These are phyloP conservation scores for Poecilia latipinna DNA, from an alignment of 2,113 vertebrate species.

Conservation along the genomic window DNA sequence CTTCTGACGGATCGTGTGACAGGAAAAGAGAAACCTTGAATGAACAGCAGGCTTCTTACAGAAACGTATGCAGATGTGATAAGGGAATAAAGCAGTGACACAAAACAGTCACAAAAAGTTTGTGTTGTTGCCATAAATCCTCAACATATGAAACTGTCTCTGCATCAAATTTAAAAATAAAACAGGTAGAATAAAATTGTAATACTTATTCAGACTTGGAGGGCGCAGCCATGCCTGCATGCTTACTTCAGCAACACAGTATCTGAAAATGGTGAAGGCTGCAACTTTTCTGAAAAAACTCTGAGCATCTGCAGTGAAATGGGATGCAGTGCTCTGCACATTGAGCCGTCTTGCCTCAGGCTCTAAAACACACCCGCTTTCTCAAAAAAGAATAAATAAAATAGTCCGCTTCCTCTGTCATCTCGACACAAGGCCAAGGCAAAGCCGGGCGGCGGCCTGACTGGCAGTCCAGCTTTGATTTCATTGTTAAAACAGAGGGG, in stretches of 20 bases:
- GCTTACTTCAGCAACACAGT: slow-evolving; percentile 26
- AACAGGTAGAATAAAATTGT: background rate
- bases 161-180: background rate
- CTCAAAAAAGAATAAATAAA: slow-evolving; percentile 17
- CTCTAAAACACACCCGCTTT: slow-evolving; percentile 27
- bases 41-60: slow-evolving; percentile 58
- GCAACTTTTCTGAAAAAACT: slow-evolving; percentile 63
- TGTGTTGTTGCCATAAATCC: background rate
- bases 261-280: slow-evolving; percentile 31
- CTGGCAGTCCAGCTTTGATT: slow-evolving; percentile 76
- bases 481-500: slow-evolving; percentile 70
- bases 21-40: slow-evolving; percentile 59
- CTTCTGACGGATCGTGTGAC: slow-evolving; percentile 62
- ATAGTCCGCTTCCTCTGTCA: slow-evolving; percentile 69
- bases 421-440: slow-evolving; percentile 67
- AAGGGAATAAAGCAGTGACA: background rate
- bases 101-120: background rate
- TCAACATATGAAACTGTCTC: background rate
- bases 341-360: slow-evolving; percentile 83
- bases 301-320: slow-evolving; percentile 70
- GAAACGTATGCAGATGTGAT: background rate
- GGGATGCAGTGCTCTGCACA: slow-evolving; percentile 81
- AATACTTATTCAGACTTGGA: background rate
- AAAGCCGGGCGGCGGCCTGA: slow-evolving; percentile 64
- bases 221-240: background rate